These are phyloP conservation scores for Eufriesea mexicana DNA, from an alignment of 1,140 invertebrate species.

Conservation along the genomic window DNA sequence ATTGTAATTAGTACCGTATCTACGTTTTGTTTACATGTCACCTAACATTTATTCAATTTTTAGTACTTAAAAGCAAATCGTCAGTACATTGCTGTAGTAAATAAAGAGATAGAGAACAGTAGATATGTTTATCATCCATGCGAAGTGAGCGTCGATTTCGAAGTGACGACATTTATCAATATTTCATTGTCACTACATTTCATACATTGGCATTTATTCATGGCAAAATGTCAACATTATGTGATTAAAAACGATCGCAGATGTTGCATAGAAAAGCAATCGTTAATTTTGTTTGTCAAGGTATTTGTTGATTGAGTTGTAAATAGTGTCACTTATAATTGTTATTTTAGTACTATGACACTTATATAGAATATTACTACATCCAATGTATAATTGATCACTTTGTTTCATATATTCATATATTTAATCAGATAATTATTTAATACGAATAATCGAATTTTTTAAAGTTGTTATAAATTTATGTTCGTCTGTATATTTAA, in stretches of 20 bases:
- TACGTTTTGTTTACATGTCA: slow-evolving; percentile 55
- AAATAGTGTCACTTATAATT: background rate
- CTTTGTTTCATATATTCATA: background rate
- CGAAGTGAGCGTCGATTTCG: background rate
- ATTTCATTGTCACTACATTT: background rate
- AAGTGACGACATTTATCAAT: background rate
- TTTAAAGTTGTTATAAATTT: background rate
- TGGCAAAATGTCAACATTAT: background rate
- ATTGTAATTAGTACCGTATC: background rate
- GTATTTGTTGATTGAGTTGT: background rate
- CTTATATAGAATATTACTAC: background rate
- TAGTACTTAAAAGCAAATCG: background rate
- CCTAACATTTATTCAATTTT: background rate
- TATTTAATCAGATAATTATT: background rate
- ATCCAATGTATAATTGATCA: background rate
- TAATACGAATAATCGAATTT: background rate
- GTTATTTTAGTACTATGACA: background rate
- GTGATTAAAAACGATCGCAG: background rate
- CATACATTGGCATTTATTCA: background rate
- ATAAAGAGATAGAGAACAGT: no score
- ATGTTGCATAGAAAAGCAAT: background rate
- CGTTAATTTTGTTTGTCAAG: background rate
- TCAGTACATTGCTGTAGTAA: no score
- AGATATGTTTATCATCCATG: background rate
- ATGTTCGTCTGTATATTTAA: no score